Base-by-base conservation (phyloP, 2,797 vertebrate genomes). In the Pseudochaenichthys georgianus region DNA sequence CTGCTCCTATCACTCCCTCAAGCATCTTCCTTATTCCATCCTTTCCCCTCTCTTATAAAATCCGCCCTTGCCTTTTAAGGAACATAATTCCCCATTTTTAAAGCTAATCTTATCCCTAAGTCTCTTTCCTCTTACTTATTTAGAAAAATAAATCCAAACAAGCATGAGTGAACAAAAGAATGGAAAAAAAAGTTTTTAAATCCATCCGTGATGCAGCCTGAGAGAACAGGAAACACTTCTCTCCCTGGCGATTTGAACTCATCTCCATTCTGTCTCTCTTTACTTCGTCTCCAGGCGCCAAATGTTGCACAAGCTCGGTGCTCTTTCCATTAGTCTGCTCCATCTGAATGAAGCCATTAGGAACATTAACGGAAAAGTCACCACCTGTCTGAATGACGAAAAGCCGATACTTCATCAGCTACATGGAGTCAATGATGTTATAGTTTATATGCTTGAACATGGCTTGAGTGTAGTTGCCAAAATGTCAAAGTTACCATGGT, bases 1-100 rank as follows among this genome's bases (percentile, higher is more conserved):
- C 70, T 76, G 70, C 65, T 61, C 64, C 77, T 51, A 38, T 60
- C 74, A 65, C 68, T 46, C 47, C 61, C 61, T 57, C 16, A 2
- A 43, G 43, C 11, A 2, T 45, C 73, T 64, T 60, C 54, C 48
- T 21, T 19, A 41, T 42, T n/a, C 45, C 16, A 46, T 38, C 17
- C 45, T 10, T 68, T 28, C 28, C 28, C 34, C 59, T 52, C 60
- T 63, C 13, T 54, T 13, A 41, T 13, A n/a, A 9, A 21, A 38
- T 38, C 64, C 65, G 8, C 50, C 12, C 5, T 48, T 46, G 15
- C 13, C 21, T 13, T 19, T 42, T 21, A 2, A 41, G 3, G 5
- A 53, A 16, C 12, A n/a, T 19, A 17, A 13, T 42, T 19, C 21
- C 6, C 45, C 23, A 15, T 41, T 17, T 45, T 17, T 45, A 3